Evolutionary conservation across 2,888 invertebrate species (phyloP).

Genomic region (Eristalis arbustorum): DNA sequence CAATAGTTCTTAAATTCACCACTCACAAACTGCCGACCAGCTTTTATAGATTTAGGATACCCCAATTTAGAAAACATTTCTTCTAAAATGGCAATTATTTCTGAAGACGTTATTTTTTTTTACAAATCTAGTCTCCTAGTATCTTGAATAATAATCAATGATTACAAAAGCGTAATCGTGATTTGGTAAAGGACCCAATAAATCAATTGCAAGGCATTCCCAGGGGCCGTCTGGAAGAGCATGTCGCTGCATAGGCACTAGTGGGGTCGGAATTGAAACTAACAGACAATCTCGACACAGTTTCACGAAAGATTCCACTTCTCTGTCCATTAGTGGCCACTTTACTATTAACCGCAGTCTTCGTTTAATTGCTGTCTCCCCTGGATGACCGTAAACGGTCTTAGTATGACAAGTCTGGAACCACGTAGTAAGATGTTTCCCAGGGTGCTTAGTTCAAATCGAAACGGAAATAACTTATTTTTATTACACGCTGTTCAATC

Average conservation of each 20-base stretch:
- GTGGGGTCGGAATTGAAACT: constrained; percentile 5
- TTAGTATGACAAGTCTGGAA: not conserved
- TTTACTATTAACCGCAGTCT: constrained; percentile 6
- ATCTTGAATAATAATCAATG: constrained; percentile 38
- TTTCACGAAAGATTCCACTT: constrained; percentile 7
- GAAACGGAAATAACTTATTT: constrained; percentile 6
- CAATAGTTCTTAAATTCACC: constrained; percentile 25
- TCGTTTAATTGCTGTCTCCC: constrained; percentile 9
- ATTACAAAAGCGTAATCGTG: constrained; percentile 31
- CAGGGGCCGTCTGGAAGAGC: constrained; percentile 18
- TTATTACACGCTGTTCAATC: too few relatives aligned
- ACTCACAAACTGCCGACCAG: constrained; percentile 19
- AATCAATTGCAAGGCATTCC: constrained; percentile 16
- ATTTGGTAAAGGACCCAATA: constrained; percentile 33
- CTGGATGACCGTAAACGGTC: constrained; percentile 14
- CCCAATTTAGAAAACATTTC: constrained; percentile 18
- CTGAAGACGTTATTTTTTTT: constrained; percentile 3
- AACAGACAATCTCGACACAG: constrained; percentile 21
- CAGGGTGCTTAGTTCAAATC: not conserved
- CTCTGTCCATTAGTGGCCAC: constrained; percentile 10
- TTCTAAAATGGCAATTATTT: constrained; percentile 1
- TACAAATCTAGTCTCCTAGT: constrained; percentile 19
- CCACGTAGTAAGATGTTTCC: not conserved
- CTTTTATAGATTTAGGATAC: constrained; percentile 24
- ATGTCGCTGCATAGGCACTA: constrained; percentile 22